phyloP scores from a whole-genome alignment of 2,113 vertebrate genomes.

The Callaeas wilsoni region DNA sequence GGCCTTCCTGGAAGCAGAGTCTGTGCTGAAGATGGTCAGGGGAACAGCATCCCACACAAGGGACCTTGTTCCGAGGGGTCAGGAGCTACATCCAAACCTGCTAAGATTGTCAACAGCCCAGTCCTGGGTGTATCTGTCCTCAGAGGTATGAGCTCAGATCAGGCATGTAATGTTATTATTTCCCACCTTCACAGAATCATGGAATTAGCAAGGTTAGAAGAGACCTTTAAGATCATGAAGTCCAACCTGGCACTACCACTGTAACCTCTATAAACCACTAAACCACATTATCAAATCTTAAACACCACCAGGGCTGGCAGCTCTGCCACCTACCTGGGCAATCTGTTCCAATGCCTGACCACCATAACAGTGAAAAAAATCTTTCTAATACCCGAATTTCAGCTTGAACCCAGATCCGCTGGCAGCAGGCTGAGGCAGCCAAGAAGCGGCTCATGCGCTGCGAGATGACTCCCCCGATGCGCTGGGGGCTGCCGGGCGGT shows the following conservation, averaged over 20 bases:
- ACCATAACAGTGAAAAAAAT: not conserved
- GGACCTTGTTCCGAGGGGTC: not conserved
- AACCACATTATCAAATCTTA: not conserved
- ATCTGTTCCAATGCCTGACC: not conserved
- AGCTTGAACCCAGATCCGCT: not conserved
- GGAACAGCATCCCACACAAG: not conserved
- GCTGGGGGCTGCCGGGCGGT: not conserved
- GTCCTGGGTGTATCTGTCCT: not conserved
- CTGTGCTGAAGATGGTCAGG: not conserved
- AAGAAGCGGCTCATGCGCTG: fast-evolving
- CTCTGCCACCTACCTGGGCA: not conserved
- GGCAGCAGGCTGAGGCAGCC: not conserved
- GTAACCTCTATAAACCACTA: not conserved
- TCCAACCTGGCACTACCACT: not conserved
- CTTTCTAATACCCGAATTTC: not conserved
- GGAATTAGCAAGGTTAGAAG: not conserved
- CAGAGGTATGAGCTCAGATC: not conserved
- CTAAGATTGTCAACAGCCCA: fast-evolving
- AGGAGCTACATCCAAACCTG: not conserved
- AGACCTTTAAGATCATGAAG: not conserved
- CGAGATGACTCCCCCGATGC: fast-evolving
- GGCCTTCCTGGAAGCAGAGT: not conserved
- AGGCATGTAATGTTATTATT: not conserved
- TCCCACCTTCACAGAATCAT: not conserved
- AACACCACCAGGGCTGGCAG: not conserved